Evolutionary conservation across 2,113 vertebrate species (phyloP).

Genomic region (Dipodomys ordii): DNA sequence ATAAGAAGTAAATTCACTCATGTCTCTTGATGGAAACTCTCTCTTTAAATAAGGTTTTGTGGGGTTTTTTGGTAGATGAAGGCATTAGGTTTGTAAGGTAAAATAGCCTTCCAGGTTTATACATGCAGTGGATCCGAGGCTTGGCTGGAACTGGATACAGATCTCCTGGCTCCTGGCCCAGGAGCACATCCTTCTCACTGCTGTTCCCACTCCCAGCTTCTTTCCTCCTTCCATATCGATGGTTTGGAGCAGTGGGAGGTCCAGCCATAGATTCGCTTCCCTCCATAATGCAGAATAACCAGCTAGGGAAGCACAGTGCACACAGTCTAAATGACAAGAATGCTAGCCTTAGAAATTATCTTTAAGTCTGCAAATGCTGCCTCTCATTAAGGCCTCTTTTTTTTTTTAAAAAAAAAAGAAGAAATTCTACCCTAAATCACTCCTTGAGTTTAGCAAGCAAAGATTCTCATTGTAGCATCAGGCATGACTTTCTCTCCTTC

Average conservation of each 20-base stretch:
- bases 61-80: not conserved
- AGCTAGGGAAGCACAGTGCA: not conserved
- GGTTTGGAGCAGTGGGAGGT: not conserved
- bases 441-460: slow-evolving; percentile 51
- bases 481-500: slow-evolving; percentile 68
- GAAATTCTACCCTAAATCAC: not conserved
- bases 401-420: not conserved
- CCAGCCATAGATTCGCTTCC: slow-evolving; percentile 19
- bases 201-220: not conserved
- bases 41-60: not conserved
- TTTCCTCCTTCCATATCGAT: not conserved
- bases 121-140: rapidly evolving
- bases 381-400: not conserved
- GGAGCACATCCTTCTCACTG: not conserved
- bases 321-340: slow-evolving; percentile 54
- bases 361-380: slow-evolving; percentile 37
- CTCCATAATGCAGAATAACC: slow-evolving; percentile 14
- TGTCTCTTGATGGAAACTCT: not conserved
- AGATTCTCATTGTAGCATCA: slow-evolving; percentile 55
- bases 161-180: not conserved
- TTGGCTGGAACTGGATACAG: not conserved
- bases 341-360: slow-evolving; percentile 41
- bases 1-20: not conserved
- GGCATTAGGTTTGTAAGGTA: not conserved
- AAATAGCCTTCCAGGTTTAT: not conserved